Conservation (phyloP, 2,797 vertebrate genomes). For the Esox masquinongy region DNA sequence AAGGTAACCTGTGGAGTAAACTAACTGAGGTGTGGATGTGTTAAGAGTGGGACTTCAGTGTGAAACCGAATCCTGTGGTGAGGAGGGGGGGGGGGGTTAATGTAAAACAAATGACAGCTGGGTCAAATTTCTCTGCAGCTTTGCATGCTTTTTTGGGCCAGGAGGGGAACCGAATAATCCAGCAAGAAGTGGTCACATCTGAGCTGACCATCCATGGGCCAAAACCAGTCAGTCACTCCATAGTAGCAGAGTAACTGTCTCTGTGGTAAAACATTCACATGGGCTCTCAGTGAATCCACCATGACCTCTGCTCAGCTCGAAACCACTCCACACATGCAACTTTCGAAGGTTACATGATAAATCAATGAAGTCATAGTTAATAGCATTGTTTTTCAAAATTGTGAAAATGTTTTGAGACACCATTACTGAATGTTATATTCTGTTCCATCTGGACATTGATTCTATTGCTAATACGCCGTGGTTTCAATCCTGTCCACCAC, state of each 20-base stretch:
- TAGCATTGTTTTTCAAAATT: too few relatives aligned
- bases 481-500: slow-evolving; percentile 30
- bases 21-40: too few relatives aligned
- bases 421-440: not conserved
- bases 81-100: slow-evolving; percentile 46
- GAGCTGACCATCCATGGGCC: slow-evolving; percentile 10
- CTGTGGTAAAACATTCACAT: slow-evolving; percentile 33
- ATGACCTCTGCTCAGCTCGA: slow-evolving; percentile 1
- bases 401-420: not conserved
- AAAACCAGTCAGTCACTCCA: not conserved
- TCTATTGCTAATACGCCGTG: not conserved
- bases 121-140: slow-evolving; percentile 5
- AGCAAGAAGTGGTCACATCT: slow-evolving; percentile 35
- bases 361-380: not conserved
- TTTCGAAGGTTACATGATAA: not conserved
- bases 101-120: slow-evolving; percentile 51
- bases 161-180: slow-evolving; percentile 26
- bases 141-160: slow-evolving; percentile 19
- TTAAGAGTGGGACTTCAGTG: slow-evolving; percentile 10
- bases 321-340: not conserved
- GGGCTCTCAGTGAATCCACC: slow-evolving; percentile 2
- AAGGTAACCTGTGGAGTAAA: not conserved
- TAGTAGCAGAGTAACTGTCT: slow-evolving; percentile 15
- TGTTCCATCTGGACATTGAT: too few relatives aligned
- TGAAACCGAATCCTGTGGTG: slow-evolving; percentile 28